Base-by-base conservation (phyloP, 2,797 vertebrate genomes). In the Chaetodon trifasciatus region DNA sequence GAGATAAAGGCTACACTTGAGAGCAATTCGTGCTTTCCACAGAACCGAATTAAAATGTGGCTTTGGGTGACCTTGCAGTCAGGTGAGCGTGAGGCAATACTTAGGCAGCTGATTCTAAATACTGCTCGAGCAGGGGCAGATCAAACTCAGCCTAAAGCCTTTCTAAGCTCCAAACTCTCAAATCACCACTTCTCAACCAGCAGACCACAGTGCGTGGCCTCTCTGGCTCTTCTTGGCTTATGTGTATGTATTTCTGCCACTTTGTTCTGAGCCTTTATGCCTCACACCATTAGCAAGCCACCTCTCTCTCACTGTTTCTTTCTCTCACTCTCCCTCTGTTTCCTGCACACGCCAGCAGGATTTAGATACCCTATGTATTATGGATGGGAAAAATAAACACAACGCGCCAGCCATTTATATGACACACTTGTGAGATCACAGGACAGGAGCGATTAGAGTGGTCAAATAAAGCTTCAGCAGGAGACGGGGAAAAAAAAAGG, bases 341-440 rank as follows among this genome's bases (percentile, higher is more conserved):
- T 92, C 89, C 83, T 91, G 89, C 93, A 92, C 83, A 90, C 88
- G 84, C 82, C 88, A 90, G 90, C 88, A 92, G 90, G 93, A 94
- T 93, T 94, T 92, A 89, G 88, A 92, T 86, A 86, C 83, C 85
- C 87, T 88, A 94, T 95, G 92, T 93, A 93, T 95, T 94, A 95
- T 94, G 90, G 90, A 95, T 94, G 89, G 92, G 83, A 66, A 89
- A 92, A 89, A 91, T 92, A 94, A 95, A 94, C 91, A 93, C 82
- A 91, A 92, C 69, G 83, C 57, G 11, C 76, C 83, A 89, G 86
- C 91, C 92, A 91, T 94, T 93, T 92, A 93, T 93, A 89, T 87
- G 91, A 93, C 90, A 92, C 90, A 92, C 92, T 92, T 90, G 90
- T 91, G 87, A 89, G 90, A 94, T 93, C 90, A 94, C 90, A 91